These are phyloP conservation scores for Aptenodytes forsteri DNA, from an alignment of 2,113 vertebrate genomes.

Conservation along the genomic window DNA sequence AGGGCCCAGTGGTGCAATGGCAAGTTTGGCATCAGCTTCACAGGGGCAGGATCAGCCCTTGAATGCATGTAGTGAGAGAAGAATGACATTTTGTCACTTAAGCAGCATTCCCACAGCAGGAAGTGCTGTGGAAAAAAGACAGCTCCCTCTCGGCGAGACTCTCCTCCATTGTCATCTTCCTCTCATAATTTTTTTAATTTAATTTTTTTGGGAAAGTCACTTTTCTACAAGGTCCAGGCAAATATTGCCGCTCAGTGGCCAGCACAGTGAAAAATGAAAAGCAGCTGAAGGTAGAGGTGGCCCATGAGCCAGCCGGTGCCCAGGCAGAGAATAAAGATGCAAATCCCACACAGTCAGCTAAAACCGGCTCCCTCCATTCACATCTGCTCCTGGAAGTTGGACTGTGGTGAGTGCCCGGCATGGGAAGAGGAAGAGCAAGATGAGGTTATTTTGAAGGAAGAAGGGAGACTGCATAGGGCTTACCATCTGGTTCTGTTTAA, in stretches of 20 bases:
- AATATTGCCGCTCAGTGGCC: background rate
- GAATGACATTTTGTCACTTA: background rate
- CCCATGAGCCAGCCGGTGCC: background rate
- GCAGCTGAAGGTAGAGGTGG: background rate
- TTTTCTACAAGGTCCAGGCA: background rate
- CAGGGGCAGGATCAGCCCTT: background rate
- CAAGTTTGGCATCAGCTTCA: constrained; percentile 8
- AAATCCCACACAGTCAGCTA: background rate
- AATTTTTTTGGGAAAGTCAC: background rate
- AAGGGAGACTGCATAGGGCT: background rate
- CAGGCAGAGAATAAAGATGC: background rate
- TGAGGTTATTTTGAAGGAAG: background rate
- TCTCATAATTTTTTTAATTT: background rate
- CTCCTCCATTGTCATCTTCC: background rate
- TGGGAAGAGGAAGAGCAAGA: background rate
- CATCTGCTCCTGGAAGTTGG: background rate
- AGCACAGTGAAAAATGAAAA: background rate
- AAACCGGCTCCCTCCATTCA: background rate
- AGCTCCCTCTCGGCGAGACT: background rate
- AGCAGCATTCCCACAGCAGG: background rate
- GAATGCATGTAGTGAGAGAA: background rate
- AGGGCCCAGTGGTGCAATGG: background rate
- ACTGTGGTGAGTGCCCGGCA: background rate
- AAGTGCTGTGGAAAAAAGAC: background rate
- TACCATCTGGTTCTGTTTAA: constrained; percentile 1